A percentile compares a stretch with the other conserved stretches of the same genome.
Evolutionary conservation across 2,113 vertebrate genomes (phyloP).

Genomic region (Leptodactylus fuscus): DNA sequence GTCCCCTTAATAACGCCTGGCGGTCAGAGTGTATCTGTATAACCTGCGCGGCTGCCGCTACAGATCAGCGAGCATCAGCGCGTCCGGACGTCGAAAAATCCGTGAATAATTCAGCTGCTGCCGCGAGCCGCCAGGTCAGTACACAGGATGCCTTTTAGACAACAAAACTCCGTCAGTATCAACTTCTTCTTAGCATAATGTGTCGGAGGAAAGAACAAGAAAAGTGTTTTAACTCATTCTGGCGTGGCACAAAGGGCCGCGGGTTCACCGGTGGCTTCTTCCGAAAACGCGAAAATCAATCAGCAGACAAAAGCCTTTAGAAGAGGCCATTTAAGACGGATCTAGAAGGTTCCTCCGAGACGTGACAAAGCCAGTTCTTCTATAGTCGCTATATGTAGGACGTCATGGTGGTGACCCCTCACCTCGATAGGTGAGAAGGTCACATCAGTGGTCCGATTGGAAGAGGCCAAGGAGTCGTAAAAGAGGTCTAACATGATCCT

Average conservation of each 20-base stretch:
- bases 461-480: too few relatives aligned
- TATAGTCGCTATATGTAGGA: too few relatives aligned
- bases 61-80: background rate
- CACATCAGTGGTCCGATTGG: too few relatives aligned
- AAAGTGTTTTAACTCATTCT: conserved; percentile 22
- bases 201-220: background rate
- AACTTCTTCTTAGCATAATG: background rate
- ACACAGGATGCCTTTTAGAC: conserved; percentile 25
- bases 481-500: too few relatives aligned
- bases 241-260: background rate
- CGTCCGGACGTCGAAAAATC: background rate
- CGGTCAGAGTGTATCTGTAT: background rate
- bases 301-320: too few relatives aligned
- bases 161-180: background rate
- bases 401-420: too few relatives aligned
- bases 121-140: background rate
- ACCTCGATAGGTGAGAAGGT: too few relatives aligned
- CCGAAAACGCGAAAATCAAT: background rate
- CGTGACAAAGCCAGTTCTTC: too few relatives aligned
- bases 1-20: background rate
- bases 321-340: too few relatives aligned
- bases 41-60: background rate
- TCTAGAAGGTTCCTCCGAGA: background rate
- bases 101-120: background rate
- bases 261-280: background rate